Evolutionary conservation across 2,888 invertebrate genomes (phyloP).

Genomic region (Tinea trinotella): DNA sequence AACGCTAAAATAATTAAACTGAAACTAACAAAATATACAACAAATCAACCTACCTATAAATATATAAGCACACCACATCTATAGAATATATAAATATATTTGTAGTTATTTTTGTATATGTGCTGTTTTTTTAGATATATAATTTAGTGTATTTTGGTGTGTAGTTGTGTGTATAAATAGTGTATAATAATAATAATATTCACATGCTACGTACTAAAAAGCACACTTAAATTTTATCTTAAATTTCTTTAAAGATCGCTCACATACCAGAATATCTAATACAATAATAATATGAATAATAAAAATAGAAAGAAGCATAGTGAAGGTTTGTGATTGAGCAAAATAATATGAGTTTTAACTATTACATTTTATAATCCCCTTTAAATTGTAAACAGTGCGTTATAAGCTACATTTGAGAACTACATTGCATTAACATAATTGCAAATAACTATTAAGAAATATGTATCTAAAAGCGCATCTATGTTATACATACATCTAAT

Average conservation of each 20-base stretch:
- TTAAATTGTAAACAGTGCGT: not conserved
- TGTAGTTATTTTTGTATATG: too few relatives aligned
- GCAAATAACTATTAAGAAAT: not conserved
- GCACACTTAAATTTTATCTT: constrained; percentile 44
- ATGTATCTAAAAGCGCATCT: not conserved
- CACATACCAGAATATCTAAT: constrained; percentile 59
- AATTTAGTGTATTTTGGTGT: not conserved
- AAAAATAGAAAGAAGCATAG: constrained; percentile 1
- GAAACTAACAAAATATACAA: constrained; percentile 23
- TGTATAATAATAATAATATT: constrained; percentile 35
- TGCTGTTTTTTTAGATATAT: too few relatives aligned
- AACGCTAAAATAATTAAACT: constrained; percentile 28
- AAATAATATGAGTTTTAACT: constrained; percentile 1
- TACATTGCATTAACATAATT: not conserved
- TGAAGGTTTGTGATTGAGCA: constrained; percentile 1
- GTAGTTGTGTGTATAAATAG: not conserved
- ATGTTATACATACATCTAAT: not conserved
- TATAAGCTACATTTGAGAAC: not conserved
- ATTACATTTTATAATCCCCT: not conserved
- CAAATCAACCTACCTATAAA: not conserved
- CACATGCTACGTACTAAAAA: constrained; percentile 54
- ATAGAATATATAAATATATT: too few relatives aligned
- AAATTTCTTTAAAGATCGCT: constrained; percentile 45
- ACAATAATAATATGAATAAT: not conserved
- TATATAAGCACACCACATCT: constrained; percentile 30